These are phyloP conservation scores for Amphipyra tragopoginis DNA, from an alignment of 2,888 invertebrate species.

Conservation along the genomic window DNA sequence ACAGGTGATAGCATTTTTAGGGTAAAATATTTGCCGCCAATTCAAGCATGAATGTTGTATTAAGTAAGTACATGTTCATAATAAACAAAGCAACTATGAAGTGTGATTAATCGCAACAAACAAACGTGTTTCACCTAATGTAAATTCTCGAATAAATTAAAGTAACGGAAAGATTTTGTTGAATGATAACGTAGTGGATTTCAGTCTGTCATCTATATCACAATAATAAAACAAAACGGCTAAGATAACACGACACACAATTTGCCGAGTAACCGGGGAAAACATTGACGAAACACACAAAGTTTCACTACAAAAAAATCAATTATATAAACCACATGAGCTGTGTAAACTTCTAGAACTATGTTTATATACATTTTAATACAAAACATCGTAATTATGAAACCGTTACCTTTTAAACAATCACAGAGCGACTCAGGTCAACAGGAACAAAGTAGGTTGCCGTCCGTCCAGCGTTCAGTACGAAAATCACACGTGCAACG, in stretches of 20 bases:
- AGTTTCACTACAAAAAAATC: constrained; percentile 7
- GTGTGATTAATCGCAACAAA: constrained; percentile 3
- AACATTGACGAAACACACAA: constrained; percentile 18
- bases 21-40: constrained; percentile 2
- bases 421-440: constrained; percentile 80
- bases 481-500: constrained; percentile 72
- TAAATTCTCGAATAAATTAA: constrained; percentile 29
- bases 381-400: constrained; percentile 54
- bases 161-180: constrained; percentile 34
- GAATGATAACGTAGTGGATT: constrained; percentile 22
- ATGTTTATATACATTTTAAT: constrained; percentile 25
- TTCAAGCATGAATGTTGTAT: neutral
- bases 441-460: constrained; percentile 84
- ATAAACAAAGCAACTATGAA: constrained; percentile 11
- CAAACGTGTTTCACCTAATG: constrained; percentile 18
- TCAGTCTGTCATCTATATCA: constrained; percentile 27
- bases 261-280: constrained; percentile 16
- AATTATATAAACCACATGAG: neutral
- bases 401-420: constrained; percentile 87
- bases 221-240: constrained; percentile 48
- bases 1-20: neutral
- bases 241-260: constrained; percentile 34
- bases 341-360: constrained; percentile 1
- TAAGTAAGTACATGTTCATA: neutral
- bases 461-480: constrained; percentile 70